A percentile compares a stretch with the other conserved stretches of the same genome.
These are phyloP conservation scores for Caenorhabditis elegans DNA, from an alignment of 1,140 invertebrate species.

Conservation along the genomic window WBcel235 BX284604.4:17259001-17259500, in stretches of 20 bases:
- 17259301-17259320: not conserved
- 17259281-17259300: too few species aligned
- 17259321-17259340: not conserved
- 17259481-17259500: too few species aligned
- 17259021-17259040: slow-evolving; percentile 1
- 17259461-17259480: too few species aligned
- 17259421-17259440: too few species aligned
- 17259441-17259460: too few species aligned
- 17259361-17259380: not conserved
- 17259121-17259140: slow-evolving; percentile 25
- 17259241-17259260: slow-evolving; percentile 41
- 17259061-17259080: not conserved
- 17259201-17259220: slow-evolving; percentile 77
- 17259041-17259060: not conserved
- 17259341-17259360: not conserved
- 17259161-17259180: slow-evolving; percentile 71
- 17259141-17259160: slow-evolving; percentile 70
- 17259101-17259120: not conserved
- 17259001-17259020: not conserved
- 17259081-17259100: not conserved
- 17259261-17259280: not conserved
- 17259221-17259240: slow-evolving; percentile 65
- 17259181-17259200: slow-evolving; percentile 78
- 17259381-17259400: too few species aligned
- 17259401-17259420: too few species aligned